Evolutionary conservation across 2,888 invertebrate species (phyloP), one percentile per base, ranked within the genome.

Genomic region (Noctua janthe): DNA sequence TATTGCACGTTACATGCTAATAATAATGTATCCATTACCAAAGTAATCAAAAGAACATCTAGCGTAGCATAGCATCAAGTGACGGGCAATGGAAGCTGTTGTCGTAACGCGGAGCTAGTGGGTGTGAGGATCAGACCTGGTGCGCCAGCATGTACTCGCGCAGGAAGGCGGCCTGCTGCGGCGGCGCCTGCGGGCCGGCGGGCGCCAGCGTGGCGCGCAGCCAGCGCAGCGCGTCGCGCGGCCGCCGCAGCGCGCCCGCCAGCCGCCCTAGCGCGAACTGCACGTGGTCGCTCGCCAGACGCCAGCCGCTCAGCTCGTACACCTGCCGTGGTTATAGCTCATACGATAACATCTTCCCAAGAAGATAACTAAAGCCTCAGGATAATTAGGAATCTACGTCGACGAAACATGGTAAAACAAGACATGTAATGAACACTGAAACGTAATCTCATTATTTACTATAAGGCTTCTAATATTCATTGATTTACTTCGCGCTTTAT

Each of bases 201-300:
- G 98, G 98, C 81, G 97, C 97, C 73, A 99, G 96, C 84, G 99
- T 97, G 91, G 98, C 98, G 81, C 98, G 98, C 94, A 99, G 98
- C 84, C 99, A 98, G 87, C 90, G 91, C 88, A 94, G 94, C 62
- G 96, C 96, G 39, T 92, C 95, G 76, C 88, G 97, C 95, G 89
- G 98, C 98, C 73, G 98, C 97, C 98, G 98, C 90, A 99, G 97
- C 92, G 98, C 98, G 91, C 98, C 98, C 56, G 99, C 99, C 94
- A 99, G 98, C 88, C 99, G 98, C 2, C 99, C 99, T 92, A 99
- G 98, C 11, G 99, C 99, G 94, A 99, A 99, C 96, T 99, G 98
- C 91, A 99, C 99, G 95, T 99, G 99, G 97, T 99, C 99, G 95
- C 99, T 99, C 10, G 99, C 99, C 89, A 99, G 97, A 88, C 98